phyloP scores from a whole-genome alignment of 2,113 vertebrate species.

The Ellobius talpinus region DNA sequence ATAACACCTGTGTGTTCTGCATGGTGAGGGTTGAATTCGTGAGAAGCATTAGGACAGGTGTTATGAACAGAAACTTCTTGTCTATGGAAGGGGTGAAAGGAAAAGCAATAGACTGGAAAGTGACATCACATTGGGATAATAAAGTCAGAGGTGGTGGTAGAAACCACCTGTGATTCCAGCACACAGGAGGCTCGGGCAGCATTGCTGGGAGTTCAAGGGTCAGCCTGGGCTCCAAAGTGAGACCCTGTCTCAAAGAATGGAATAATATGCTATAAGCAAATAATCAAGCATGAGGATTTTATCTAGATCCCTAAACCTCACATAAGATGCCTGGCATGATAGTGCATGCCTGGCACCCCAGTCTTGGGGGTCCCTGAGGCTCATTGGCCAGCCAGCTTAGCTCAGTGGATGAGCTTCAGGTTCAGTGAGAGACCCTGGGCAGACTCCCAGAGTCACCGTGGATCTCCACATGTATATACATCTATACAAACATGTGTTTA shows the following conservation, averaged over 20 bases:
- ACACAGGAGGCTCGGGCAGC: neutral
- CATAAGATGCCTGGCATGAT: no score
- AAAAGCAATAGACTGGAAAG: accelerated
- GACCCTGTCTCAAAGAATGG: neutral
- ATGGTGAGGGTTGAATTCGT: neutral
- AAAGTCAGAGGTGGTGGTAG: neutral
- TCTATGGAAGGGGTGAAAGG: neutral
- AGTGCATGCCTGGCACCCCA: neutral
- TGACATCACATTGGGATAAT: neutral
- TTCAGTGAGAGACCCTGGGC: no score
- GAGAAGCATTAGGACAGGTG: neutral
- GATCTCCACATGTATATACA: neutral
- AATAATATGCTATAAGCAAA: neutral
- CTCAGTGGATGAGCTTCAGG: neutral
- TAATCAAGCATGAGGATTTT: neutral
- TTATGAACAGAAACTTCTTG: neutral
- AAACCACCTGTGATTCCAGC: neutral
- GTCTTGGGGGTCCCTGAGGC: neutral
- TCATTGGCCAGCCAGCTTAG: neutral
- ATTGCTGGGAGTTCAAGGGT: neutral
- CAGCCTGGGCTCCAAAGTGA: neutral
- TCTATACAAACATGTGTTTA: no score
- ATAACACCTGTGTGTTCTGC: neutral
- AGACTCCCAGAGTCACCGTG: neutral
- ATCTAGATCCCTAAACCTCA: neutral